Evolutionary conservation across 2,888 invertebrate genomes (phyloP).

Genomic region (Synergus japonicus): DNA sequence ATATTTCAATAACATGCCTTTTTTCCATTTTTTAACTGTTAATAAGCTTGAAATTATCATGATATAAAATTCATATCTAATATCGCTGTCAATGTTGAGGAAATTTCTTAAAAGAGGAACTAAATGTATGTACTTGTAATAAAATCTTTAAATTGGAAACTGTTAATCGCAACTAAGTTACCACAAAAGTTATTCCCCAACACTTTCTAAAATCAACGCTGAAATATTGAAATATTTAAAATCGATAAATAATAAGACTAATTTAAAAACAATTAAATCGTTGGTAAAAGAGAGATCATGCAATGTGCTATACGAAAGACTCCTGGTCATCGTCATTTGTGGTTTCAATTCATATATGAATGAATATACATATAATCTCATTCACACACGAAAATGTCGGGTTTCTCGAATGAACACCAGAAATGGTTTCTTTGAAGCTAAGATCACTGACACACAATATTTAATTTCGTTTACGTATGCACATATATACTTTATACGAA

Average conservation of each 20-base stretch:
- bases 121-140: background rate
- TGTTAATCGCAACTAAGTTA: background rate
- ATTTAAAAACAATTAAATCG: background rate
- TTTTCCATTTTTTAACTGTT: background rate
- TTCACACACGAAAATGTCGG: background rate
- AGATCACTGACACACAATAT: constrained; percentile 34
- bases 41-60: background rate
- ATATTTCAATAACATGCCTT: constrained; percentile 2
- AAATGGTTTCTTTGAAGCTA: constrained; percentile 9
- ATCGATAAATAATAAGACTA: background rate
- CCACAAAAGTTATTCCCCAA: background rate
- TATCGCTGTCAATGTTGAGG: too few species aligned
- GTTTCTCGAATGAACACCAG: background rate
- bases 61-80: background rate
- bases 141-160: background rate
- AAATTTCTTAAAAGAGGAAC: background rate
- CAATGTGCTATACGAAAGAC: background rate
- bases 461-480: constrained; percentile 33
- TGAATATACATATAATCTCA: background rate
- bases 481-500: constrained; percentile 40
- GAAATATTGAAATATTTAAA: constrained; percentile 4
- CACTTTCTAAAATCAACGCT: background rate
- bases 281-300: constrained; percentile 17
- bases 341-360: too few species aligned
- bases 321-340: background rate